Base-by-base conservation (phyloP, 1,140 invertebrate species). In the Drosophila virilis region DNA sequence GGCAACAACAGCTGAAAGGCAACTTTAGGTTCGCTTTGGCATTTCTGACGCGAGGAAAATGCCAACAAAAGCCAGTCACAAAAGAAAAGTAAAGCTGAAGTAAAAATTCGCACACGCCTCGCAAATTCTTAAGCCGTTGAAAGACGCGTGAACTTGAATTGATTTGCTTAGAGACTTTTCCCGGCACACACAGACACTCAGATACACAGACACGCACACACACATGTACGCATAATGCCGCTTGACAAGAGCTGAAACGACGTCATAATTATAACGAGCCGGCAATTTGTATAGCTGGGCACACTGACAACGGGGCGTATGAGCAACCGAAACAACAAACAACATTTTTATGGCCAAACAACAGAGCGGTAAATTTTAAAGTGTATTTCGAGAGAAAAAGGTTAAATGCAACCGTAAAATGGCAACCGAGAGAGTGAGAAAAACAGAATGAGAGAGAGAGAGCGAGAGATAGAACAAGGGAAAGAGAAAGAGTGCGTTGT, bases 251-350 rank as follows among this genome's bases (percentile, higher is more conserved):
- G 69, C 66, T 71, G 80, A 88, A 83, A 83, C 83, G 78, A 89
- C 83, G 78, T 83, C 83, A 89, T 88, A 88, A 88, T 88, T 88
- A 88, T 88, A 88, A 88, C 83, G 84, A 88, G 76, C 84, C 75
- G 72, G 66, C 79, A 74, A 88, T 89, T 89, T 83, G 83, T 80
- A 60, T 40, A 59, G 57, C 42, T 50, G 32, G 55, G 48, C 50
- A 59, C 77, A 59, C 77, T 58, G 77, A 55, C 81, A 82, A 74
- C 84, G 73, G 37, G 54, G 79, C 83, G 84, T 77, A 88, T 88
- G 83, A 74, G 83, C 69, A 79, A 79, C 57, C 42, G 54, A 40
- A 52, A 50, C 45, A 52, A 67, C 37, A 66, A 77, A 80, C 62
- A 80, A 61, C 57, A 67, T 89, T 84, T 85, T 85, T 88, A 89